phyloP scores from a whole-genome alignment of 2,797 vertebrate species.

The Pipistrellus pipistrellus region DNA sequence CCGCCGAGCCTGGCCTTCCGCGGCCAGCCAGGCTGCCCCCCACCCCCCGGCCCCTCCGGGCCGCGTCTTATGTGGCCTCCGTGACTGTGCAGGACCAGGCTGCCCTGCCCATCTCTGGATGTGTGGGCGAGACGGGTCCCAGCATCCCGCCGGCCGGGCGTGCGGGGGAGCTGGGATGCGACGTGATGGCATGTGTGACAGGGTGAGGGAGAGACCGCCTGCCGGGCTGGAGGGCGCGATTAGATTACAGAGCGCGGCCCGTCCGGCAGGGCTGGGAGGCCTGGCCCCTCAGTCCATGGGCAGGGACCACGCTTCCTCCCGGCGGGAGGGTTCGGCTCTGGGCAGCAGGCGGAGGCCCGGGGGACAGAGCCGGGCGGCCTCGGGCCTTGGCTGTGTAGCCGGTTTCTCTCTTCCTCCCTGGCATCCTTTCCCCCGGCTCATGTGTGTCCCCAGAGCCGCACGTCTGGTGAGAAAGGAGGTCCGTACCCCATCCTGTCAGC shows the following conservation, averaged over 20 bases:
- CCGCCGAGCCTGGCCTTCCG: background rate
- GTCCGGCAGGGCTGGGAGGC: conserved; percentile 69
- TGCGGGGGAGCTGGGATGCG: conserved; percentile 73
- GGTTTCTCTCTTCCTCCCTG: background rate
- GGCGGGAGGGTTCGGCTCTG: background rate
- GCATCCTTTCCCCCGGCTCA: background rate
- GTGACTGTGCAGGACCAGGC: conserved; percentile 31
- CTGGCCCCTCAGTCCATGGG: conserved; percentile 37
- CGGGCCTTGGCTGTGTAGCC: background rate
- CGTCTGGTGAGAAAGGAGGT: background rate
- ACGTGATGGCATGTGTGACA: conserved; percentile 82
- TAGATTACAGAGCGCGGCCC: conserved; percentile 78
- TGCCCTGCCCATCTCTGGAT: conserved; percentile 79
- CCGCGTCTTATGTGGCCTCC: conserved; percentile 51
- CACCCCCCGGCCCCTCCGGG: background rate
- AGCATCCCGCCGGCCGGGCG: conserved; percentile 36
- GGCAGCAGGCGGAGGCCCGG: background rate
- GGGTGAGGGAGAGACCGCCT: conserved; percentile 77
- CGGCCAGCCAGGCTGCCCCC: background rate
- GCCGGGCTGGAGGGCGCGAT: conserved; percentile 70
- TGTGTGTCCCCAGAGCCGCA: background rate
- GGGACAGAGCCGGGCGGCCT: background rate
- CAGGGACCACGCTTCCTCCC: background rate
- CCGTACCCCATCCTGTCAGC: background rate
- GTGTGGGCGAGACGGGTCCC: conserved; percentile 78